These are phyloP conservation scores for Cephalopachus bancanus DNA, from an alignment of 2,797 vertebrate species.

Conservation along the genomic window DNA sequence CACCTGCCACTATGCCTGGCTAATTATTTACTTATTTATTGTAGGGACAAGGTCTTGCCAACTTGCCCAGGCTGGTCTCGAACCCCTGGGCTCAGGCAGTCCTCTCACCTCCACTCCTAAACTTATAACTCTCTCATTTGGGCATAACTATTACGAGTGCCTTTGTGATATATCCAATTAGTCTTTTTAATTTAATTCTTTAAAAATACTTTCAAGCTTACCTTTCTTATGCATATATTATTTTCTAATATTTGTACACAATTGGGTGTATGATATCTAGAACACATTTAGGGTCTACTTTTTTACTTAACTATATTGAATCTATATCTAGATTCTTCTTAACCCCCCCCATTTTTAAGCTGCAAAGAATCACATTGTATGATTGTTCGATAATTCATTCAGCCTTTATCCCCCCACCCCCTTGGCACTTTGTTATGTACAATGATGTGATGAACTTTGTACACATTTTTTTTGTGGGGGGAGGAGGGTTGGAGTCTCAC, in stretches of 20 bases:
- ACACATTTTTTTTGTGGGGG: too few relatives aligned
- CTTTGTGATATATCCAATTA: background rate
- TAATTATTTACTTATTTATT: too few relatives aligned
- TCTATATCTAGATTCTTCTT: background rate
- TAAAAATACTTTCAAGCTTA: background rate
- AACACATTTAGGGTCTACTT: background rate
- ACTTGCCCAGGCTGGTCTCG: background rate
- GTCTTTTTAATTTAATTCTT: background rate
- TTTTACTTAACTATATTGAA: background rate
- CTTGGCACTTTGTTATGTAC: background rate
- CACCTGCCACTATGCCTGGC: too few relatives aligned
- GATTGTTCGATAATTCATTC: background rate
- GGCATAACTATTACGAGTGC: background rate
- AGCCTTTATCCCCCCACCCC: background rate
- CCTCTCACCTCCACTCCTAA: background rate
- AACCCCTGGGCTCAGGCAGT: background rate
- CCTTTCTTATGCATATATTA: background rate
- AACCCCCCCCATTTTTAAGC: background rate
- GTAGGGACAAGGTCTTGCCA: too few relatives aligned
- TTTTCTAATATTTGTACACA: constrained; percentile 41
- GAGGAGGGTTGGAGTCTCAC: too few relatives aligned
- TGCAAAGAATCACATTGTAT: background rate
- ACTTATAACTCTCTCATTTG: background rate
- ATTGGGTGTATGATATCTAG: background rate
- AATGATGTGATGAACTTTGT: background rate